Conservation (phyloP, 2,797 vertebrate species). For the Sphenopsis melanotis region DNA sequence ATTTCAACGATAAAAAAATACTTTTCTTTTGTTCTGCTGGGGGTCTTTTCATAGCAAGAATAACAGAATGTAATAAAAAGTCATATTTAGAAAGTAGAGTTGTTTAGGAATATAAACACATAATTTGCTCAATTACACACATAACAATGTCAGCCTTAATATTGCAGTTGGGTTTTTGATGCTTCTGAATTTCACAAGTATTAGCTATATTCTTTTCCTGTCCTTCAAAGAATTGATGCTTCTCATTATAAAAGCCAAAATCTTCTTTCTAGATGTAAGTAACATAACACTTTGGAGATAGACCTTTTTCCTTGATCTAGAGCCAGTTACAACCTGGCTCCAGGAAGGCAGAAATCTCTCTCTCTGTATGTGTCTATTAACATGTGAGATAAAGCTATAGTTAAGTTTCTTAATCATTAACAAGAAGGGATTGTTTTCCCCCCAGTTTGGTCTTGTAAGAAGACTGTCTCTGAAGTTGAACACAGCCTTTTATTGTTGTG, state of each 20-base stretch:
- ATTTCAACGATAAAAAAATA: neutral
- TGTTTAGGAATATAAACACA: neutral
- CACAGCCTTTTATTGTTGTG: neutral
- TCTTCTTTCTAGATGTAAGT: neutral
- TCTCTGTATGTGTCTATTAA: neutral
- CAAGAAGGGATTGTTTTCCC: neutral
- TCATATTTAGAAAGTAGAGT: neutral
- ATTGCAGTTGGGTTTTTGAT: neutral
- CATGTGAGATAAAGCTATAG: neutral
- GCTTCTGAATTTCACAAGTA: neutral
- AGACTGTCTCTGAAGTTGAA: neutral
- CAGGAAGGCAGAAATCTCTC: neutral
- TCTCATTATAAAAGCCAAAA: neutral
- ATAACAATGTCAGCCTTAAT: neutral
- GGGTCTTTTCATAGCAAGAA: neutral
- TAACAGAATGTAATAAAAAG: neutral
- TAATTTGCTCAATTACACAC: neutral
- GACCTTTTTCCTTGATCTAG: neutral
- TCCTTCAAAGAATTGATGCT: neutral
- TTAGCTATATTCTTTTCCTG: neutral
- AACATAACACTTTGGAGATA: neutral
- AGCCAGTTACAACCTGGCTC: neutral
- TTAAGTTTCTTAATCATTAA: conserved; percentile 4
- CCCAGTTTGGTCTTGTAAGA: neutral
- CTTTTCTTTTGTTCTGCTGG: neutral